Percentiles rank a stretch among this genome's conserved stretches.
These are phyloP conservation scores for Falco novaeseelandiae DNA, from an alignment of 2,797 vertebrate genomes.

Conservation along the genomic window DNA sequence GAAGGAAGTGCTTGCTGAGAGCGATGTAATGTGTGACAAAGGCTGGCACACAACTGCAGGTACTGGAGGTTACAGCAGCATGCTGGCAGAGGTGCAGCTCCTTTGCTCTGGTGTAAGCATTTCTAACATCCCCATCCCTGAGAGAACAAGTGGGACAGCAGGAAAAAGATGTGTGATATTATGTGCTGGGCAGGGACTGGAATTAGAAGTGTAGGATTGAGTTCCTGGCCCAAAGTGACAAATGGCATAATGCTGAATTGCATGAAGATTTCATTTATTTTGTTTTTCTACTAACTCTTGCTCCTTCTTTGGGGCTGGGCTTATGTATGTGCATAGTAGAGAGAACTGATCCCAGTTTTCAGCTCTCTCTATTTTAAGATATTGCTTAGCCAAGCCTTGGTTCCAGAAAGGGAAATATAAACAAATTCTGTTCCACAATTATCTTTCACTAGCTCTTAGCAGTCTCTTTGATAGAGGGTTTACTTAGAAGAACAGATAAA, in stretches of 20 bases:
- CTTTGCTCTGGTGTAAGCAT: background rate
- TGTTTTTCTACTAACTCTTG: background rate
- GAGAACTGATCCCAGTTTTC: background rate
- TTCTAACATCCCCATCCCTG: background rate
- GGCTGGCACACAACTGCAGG: accelerated
- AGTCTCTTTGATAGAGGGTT: background rate
- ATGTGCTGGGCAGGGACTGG: background rate
- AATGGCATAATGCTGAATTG: background rate
- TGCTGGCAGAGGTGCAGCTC: background rate
- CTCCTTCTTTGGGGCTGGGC: background rate
- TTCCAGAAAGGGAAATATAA: conserved; percentile 8
- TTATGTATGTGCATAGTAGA: background rate
- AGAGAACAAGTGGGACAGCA: background rate
- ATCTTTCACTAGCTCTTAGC: background rate
- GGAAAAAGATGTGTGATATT: background rate
- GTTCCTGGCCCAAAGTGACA: background rate
- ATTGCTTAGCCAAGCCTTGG: background rate
- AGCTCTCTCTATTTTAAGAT: background rate
- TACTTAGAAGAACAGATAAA: conserved; percentile 16
- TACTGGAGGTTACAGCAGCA: background rate
- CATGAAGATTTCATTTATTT: background rate
- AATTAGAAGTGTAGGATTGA: background rate
- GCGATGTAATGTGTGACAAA: accelerated
- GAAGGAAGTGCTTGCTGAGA: background rate
- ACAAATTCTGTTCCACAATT: background rate